Evolutionary conservation across 2,113 vertebrate species (phyloP), one percentile per base, ranked within the genome.

Genomic region (Chaetodon trifascialis): DNA sequence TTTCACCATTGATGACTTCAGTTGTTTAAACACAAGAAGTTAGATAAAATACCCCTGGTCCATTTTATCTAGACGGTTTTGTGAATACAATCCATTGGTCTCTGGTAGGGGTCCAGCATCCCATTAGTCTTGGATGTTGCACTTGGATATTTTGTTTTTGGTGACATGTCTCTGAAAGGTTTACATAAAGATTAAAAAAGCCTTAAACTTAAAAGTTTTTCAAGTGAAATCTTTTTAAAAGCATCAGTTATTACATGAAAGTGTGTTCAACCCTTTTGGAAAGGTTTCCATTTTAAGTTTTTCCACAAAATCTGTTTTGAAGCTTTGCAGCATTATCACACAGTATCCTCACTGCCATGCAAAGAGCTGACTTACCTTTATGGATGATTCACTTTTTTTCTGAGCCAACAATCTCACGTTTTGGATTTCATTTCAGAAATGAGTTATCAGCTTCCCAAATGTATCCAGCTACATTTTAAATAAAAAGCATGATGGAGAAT

Each of bases 181-280:
- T 95, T 94, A 92, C 94, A 93, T 84, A 63, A 79, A 87, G 84
- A 68, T 69, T 14, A 85, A 87, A 59, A 91, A 91, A 78, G 88
- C 89, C 92, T 94, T 93, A 86, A 79, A 87, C 65, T 58, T 4
- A 72, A 76, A 58, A 30, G 30, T 30, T 36, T 17, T 52, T 74
- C 49, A 49, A 42, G 15, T 75, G 11, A 62, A 42, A 4, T 10
- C 44, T 66, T 73, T 83, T 17, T 49, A 42, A 67, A 68, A 63
- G 55, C 0, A 58, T 56, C 2, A 38, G 42, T 65, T 23, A 25
- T 55, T 17, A 16, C 62, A 14, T 58, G n/a, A 72, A 11, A 7
- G n/a, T 30, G 3, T 52, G 47, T 55, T 64, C 4, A 55, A 1
- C 9, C 7, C 2, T 69, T n/a, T 46, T 38, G 9, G 42, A 30